Percentiles rank a stretch among this genome's conserved stretches.
Conservation (phyloP, 1,140 invertebrate genomes). For the Drosophila pseudoananassae region DNA sequence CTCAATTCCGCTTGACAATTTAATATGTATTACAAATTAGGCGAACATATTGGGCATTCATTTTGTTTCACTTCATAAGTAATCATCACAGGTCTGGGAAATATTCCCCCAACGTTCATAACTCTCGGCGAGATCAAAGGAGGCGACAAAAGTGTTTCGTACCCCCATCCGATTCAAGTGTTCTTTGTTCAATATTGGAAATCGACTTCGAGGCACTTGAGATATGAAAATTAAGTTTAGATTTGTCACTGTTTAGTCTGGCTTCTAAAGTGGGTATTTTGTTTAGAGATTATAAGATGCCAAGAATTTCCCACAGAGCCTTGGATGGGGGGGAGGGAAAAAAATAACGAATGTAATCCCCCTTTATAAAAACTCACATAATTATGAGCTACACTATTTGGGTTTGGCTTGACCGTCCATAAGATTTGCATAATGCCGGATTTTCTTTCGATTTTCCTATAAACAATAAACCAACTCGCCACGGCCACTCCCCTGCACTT, state of each 20-base stretch:
- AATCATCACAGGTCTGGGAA: constrained; percentile 56
- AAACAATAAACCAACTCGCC: constrained; percentile 43
- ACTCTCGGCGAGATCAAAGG: constrained; percentile 64
- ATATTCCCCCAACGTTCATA: constrained; percentile 44
- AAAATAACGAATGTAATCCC: neutral
- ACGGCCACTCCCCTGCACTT: constrained; percentile 53
- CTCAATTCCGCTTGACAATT: constrained; percentile 77
- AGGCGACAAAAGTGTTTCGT: constrained; percentile 42
- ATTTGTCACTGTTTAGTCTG: constrained; percentile 70
- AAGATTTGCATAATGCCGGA: constrained; percentile 48
- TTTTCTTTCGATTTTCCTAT: constrained; percentile 36
- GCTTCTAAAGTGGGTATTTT: constrained; percentile 18
- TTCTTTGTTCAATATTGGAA: constrained; percentile 4
- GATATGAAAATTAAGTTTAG: constrained; percentile 25
- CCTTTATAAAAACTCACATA: constrained; percentile 17
- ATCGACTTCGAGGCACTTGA: constrained; percentile 43
- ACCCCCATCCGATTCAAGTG: constrained; percentile 18
- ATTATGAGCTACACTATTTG: constrained; percentile 50
- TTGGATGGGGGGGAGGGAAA: neutral
- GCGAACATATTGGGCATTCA: constrained; percentile 3
- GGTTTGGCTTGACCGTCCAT: constrained; percentile 42
- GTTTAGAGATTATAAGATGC: constrained; percentile 19
- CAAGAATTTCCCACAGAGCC: constrained; percentile 41
- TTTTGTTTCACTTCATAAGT: constrained; percentile 49
- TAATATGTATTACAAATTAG: constrained; percentile 62